Conservation (phyloP, 30 jellyfish, hydroid and myxozoan genomes). For the Hydra vulgaris region DNA sequence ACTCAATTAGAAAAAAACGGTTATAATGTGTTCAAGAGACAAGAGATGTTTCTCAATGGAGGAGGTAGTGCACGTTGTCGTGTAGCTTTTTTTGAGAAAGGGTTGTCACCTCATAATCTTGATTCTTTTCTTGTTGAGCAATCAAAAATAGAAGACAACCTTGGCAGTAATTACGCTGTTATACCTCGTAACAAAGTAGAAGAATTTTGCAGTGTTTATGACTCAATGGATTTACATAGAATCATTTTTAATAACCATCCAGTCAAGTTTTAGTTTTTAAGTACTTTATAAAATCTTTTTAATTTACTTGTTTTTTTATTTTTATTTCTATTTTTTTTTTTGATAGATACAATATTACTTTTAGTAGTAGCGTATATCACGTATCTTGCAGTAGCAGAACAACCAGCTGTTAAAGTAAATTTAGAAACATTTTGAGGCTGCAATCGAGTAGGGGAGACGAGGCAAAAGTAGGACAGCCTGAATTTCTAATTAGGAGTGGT, state of each 20-base stretch:
- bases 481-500: no score
- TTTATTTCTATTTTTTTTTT: no score
- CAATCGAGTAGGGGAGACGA: no score
- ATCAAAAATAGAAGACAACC: background rate
- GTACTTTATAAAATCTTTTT: no score
- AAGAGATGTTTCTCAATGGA: background rate
- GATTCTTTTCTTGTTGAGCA: background rate
- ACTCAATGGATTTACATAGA: background rate
- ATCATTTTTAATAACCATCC: background rate
- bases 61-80: background rate
- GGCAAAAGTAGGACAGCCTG: no score
- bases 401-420: no score
- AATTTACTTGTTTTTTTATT: no score
- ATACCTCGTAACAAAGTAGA: background rate
- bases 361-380: no score
- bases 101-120: background rate
- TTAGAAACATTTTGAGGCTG: no score
- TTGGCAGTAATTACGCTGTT: background rate
- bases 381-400: no score
- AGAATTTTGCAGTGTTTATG: background rate
- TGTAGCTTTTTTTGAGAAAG: background rate
- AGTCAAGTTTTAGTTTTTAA: background rate
- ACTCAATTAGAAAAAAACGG: background rate
- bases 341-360: no score
- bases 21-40: background rate